Evolutionary conservation across 2,113 vertebrate species (phyloP), one percentile per base, ranked within the genome.

Genomic region (Thunnus thynnus): DNA sequence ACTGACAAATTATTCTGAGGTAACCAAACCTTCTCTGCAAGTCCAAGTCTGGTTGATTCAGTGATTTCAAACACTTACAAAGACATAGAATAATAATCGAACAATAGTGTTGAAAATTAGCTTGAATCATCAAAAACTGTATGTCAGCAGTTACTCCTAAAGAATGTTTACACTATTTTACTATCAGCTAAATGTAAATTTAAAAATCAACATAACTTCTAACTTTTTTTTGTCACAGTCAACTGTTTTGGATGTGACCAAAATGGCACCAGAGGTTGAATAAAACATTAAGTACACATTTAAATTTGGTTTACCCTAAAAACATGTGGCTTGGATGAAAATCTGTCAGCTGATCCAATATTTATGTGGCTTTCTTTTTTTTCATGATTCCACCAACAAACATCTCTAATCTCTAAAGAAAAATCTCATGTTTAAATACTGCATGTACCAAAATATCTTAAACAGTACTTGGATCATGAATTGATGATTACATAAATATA

Each of bases 1-100:
- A 76, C 58, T 75, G 81, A 84, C 86, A 88, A 81, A 86, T 90
- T 85, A 81, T 81, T 86, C 82, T 70, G 82, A 86, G 58, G 87
- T 89, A 87, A 85, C 80, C 72, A 44, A 85, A 88, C 55, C 71
- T 82, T 70, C 64, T 51, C 52, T 62, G 57, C 78, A 74, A 76
- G 76, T 63, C 51, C 69, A 84, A 80, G 74, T 4, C 47, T 13
- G 22, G 60, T 44, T 58, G 70, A 82, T 76, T 72, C 60, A 48
- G 36, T 61, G 71, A 82, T 77, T 76, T 71, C 0, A 69, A 86
- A 87, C 20, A 72, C 57, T 61, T 56, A 69, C 18, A 18, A 36
- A 58, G 72, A 56, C 61, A 69, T 41, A 62, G 70, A 84, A 75
- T 55, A 86, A 91, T 62, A 84, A 62, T 0, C n/a, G 2, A 5